Conservation (phyloP, 2,113 vertebrate genomes). For the Catharus bicknelli region DNA sequence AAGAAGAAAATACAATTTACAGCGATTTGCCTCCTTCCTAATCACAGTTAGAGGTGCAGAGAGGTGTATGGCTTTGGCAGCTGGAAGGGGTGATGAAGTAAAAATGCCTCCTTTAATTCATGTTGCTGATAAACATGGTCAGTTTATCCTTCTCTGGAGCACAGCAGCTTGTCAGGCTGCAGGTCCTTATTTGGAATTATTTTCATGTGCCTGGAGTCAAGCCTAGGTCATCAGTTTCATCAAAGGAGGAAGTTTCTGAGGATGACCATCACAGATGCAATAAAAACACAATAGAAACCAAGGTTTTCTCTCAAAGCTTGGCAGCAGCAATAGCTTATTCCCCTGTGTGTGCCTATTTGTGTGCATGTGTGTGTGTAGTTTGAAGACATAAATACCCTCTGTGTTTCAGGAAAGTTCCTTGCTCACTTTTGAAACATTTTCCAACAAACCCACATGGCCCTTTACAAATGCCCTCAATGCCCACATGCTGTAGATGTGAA, state of each 20-base stretch:
- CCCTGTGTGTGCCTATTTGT: background rate
- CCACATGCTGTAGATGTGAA: background rate
- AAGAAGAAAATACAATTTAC: background rate
- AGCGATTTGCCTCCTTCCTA: background rate
- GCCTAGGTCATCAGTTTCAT: conserved; percentile 26
- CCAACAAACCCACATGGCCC: background rate
- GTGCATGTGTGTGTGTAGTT: background rate
- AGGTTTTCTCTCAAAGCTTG: conserved; percentile 13
- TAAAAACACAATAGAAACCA: conserved; percentile 30
- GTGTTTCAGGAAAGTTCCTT: background rate
- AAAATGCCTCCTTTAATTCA: background rate
- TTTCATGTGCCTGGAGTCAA: background rate
- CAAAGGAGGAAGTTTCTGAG: conserved; percentile 46
- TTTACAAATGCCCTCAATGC: background rate
- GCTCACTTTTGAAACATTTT: background rate
- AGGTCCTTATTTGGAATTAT: conserved; percentile 61
- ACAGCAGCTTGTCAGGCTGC: background rate
- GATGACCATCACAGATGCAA: conserved; percentile 25
- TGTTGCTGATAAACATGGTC: conserved; percentile 1
- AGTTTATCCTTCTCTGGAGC: background rate
- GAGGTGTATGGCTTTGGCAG: background rate
- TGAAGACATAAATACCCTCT: background rate
- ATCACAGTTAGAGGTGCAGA: background rate
- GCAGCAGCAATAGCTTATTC: background rate
- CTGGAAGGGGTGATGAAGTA: background rate